Conservation (phyloP, 1,140 invertebrate species). For the Plutomurus gul region DNA sequence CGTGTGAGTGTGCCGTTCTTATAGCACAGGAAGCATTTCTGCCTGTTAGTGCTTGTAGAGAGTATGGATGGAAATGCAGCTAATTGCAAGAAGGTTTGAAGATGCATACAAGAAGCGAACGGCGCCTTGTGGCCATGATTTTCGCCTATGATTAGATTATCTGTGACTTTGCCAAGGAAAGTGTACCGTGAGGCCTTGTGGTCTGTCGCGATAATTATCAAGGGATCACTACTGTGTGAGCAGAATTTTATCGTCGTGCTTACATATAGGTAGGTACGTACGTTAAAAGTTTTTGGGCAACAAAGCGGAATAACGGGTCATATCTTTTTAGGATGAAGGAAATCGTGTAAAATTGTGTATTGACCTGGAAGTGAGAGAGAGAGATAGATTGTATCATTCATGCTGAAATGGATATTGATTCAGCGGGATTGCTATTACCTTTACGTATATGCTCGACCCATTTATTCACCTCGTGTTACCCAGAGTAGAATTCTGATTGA, state of each 20-base stretch:
- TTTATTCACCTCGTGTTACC: neutral
- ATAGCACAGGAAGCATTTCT: no score
- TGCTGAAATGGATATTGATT: constrained; percentile 27
- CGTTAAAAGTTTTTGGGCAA: neutral
- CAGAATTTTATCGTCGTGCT: neutral
- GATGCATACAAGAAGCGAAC: neutral
- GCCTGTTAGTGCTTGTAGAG: no score
- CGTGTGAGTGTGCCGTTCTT: no score
- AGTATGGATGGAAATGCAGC: no score
- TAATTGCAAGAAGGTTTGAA: neutral
- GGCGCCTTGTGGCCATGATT: constrained; percentile 21
- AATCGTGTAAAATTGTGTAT: neutral
- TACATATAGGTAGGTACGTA: neutral
- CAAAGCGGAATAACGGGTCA: neutral
- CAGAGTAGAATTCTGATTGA: neutral
- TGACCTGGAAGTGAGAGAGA: neutral
- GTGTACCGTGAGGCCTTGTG: neutral
- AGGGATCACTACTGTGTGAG: neutral
- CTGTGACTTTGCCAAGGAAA: constrained; percentile 6
- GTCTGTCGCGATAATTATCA: constrained; percentile 1
- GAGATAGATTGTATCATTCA: no score
- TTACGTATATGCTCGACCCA: neutral
- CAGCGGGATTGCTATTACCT: neutral
- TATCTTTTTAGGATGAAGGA: neutral
- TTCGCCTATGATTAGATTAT: constrained; percentile 22